phyloP scores from a whole-genome alignment of 2,113 vertebrate species.

The Corythornis cristatus region DNA sequence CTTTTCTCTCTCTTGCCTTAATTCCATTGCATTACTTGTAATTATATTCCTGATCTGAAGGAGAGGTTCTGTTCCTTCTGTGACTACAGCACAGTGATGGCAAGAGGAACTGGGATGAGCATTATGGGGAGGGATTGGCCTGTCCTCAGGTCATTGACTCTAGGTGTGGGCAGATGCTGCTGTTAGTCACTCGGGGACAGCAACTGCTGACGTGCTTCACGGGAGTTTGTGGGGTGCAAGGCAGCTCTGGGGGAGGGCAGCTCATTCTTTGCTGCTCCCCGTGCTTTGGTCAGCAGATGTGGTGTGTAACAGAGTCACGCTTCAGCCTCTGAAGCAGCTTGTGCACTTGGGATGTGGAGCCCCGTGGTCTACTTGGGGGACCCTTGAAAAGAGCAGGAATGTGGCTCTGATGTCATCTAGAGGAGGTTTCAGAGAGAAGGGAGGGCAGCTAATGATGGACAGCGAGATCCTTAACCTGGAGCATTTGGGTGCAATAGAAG shows the following conservation, averaged over 20 bases:
- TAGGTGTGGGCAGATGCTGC: not conserved
- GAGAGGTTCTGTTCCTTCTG: not conserved
- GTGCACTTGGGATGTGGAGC: not conserved
- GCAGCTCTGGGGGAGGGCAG: not conserved
- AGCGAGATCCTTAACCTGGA: not conserved
- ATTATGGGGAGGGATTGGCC: not conserved
- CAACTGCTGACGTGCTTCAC: accelerated
- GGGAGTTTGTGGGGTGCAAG: not conserved
- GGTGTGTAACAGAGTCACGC: accelerated
- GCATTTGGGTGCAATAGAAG: not conserved
- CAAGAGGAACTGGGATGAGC: not conserved
- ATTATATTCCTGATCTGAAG: not conserved
- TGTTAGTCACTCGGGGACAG: not conserved
- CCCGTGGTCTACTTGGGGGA: not conserved
- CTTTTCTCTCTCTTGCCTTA: not conserved
- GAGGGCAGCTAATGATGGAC: not conserved
- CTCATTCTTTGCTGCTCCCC: not conserved
- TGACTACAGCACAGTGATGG: not conserved
- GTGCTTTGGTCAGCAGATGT: not conserved
- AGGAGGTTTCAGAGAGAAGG: not conserved
- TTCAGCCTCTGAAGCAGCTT: not conserved
- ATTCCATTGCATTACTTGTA: not conserved
- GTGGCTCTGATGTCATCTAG: not conserved
- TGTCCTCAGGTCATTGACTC: not conserved
- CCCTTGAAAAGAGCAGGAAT: not conserved